phyloP scores from a whole-genome alignment of 1,140 invertebrate species.

The Tetragonula clypearis region DNA sequence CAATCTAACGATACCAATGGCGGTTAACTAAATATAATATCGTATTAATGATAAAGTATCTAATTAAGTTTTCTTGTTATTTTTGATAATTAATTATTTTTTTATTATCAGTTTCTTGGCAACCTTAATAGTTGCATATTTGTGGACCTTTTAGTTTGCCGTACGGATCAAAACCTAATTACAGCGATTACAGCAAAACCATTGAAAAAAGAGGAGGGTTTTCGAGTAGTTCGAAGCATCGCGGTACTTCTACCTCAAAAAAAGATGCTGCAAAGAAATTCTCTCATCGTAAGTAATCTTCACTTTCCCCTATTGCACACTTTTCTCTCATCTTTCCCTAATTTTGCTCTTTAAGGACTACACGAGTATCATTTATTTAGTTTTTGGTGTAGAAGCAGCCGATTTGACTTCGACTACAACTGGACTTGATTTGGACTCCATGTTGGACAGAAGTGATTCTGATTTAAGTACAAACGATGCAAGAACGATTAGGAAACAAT shows the following conservation, averaged over 20 bases:
- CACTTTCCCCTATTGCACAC: not conserved
- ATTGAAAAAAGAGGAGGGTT: constrained; percentile 77
- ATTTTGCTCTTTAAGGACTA: not conserved
- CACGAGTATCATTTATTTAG: constrained; percentile 69
- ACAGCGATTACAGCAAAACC: constrained; percentile 77
- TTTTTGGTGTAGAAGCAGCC: constrained; percentile 87
- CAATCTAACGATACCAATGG: too few species aligned
- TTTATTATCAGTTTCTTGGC: not conserved
- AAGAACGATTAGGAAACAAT: constrained; percentile 89
- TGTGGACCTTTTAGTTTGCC: constrained; percentile 79
- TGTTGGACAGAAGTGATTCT: constrained; percentile 89
- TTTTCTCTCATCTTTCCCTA: not conserved
- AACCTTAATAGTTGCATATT: constrained; percentile 30
- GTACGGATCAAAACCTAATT: constrained; percentile 84
- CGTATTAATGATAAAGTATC: not conserved
- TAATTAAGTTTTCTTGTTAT: not conserved
- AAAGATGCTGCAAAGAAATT: constrained; percentile 79
- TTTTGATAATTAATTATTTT: not conserved
- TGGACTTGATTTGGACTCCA: constrained; percentile 90
- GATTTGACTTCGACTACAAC: constrained; percentile 91
- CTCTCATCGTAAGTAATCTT: constrained; percentile 74
- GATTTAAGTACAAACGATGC: constrained; percentile 90
- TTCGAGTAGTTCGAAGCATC: constrained; percentile 72
- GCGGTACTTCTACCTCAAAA: constrained; percentile 74
- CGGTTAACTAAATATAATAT: too few species aligned